Base-by-base conservation (phyloP, 2,113 vertebrate genomes). In the Ramphastos sulfuratus region DNA sequence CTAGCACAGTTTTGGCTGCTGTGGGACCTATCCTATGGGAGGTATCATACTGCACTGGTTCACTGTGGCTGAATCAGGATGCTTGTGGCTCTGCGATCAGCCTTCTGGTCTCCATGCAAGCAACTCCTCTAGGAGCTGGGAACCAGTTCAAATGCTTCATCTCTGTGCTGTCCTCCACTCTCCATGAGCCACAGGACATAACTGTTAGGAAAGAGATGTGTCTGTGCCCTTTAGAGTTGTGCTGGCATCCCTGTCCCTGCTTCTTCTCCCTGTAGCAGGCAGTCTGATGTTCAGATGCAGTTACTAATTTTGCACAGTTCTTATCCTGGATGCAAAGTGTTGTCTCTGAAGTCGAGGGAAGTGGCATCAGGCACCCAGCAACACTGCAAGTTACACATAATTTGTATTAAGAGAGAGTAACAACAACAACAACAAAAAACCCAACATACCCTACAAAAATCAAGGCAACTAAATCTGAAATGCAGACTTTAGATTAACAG, bases 171-270 rank as follows among this genome's bases (percentile, higher is more conserved):
- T 63, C 13, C 27, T 33, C 7, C 0, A 4, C 10, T 35, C 39
- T 44, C 14, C 5, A 1, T n/a, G 84, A 78, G 12, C 33, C 33
- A 10, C 15, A 69, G 25, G 55, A 61, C 58, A 23, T 13, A 71
- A 37, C 24, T 54, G 56, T 25, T 42, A 71, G 24, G 46, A 74
- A 81, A 55, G 52, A 81, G 39, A 46, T 12, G 15, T 4, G 28
- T 30, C 70, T 79, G n/a, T 48, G 50, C 91, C 55, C 39, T 54
- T 71, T 9, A 72, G 58, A 54, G 13, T 23, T 79, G 33, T 4
- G 1, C 10, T 6, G 1, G 17, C 24, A 35, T 48, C 23, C 9
- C 39, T 0, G 0, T 33, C 8, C 21, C 33, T 44, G 24, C 10
- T 87, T 67, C 48, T 54, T 79, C 54, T 37, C 31, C 37, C 37